Evolutionary conservation across 2,113 vertebrate species (phyloP).

Genomic region (Sinocyclocheilus maitianheensis): DNA sequence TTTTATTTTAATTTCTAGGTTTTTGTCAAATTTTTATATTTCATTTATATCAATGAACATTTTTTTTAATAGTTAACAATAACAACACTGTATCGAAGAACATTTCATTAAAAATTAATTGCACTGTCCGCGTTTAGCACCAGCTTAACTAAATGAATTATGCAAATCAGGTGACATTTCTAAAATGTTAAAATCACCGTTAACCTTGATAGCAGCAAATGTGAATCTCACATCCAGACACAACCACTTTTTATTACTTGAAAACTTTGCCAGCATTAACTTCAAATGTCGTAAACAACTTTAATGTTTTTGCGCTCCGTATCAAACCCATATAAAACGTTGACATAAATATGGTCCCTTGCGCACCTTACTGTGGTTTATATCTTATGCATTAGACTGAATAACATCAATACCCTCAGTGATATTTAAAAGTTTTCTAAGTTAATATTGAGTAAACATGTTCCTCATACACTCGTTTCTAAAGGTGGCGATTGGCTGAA

Average conservation of each 20-base stretch:
- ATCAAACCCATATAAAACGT: background rate
- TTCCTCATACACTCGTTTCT: background rate
- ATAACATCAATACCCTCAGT: background rate
- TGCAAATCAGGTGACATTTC: background rate
- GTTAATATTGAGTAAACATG: background rate
- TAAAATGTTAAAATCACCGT: background rate
- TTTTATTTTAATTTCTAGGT: no score
- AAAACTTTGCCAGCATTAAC: background rate
- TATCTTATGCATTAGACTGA: background rate
- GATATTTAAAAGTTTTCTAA: background rate
- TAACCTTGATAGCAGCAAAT: background rate
- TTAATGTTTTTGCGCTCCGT: no score
- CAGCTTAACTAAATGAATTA: background rate
- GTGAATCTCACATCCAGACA: background rate
- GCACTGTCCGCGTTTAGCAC: no score
- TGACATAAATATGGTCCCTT: background rate
- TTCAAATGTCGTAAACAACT: no score
- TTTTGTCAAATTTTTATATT: no score
- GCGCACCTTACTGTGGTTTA: background rate
- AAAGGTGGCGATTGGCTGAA: constrained; percentile 13
- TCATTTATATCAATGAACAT: no score
- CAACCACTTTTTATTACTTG: background rate
- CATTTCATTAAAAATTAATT: no score
- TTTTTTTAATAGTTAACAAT: no score
- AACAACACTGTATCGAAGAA: no score